A percentile compares a stretch with the other conserved stretches of the same genome.
These are phyloP conservation scores for Perithous albicinctus DNA, from an alignment of 2,888 invertebrate species.

Conservation along the genomic window DNA sequence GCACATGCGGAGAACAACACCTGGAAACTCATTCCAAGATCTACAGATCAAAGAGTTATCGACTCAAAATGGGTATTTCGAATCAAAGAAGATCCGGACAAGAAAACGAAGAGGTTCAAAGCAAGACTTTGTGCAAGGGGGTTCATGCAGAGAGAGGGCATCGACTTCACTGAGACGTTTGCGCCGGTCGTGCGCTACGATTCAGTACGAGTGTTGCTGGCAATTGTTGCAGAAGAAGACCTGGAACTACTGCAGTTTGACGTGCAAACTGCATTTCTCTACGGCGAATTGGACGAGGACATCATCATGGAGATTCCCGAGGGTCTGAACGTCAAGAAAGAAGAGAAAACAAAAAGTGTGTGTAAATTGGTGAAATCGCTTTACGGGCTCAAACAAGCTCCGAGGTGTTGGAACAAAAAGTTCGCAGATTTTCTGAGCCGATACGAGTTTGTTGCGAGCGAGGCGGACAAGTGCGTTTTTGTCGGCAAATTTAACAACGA, in stretches of 20 bases:
- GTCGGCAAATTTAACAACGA: slow-evolving; percentile 40
- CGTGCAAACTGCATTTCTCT: too few relatives aligned
- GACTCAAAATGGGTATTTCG: too few relatives aligned
- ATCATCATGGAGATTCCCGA: slow-evolving; percentile 39
- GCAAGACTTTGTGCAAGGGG: too few relatives aligned
- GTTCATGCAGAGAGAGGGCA: slow-evolving; percentile 49
- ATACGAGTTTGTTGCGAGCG: slow-evolving; percentile 61
- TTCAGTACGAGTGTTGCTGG: slow-evolving; percentile 31
- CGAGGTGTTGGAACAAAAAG: slow-evolving; percentile 27
- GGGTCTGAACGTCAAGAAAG: slow-evolving; percentile 51
- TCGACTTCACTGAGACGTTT: slow-evolving; percentile 58
- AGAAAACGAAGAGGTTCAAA: too few relatives aligned
- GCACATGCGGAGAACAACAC: slow-evolving; percentile 53
- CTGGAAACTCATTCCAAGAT: slow-evolving; percentile 44
- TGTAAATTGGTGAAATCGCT: slow-evolving; percentile 26
- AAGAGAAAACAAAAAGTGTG: not conserved
- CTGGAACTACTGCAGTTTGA: slow-evolving; percentile 33
- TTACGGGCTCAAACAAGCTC: slow-evolving; percentile 22
- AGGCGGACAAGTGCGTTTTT: slow-evolving; percentile 70
- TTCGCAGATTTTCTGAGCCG: slow-evolving; percentile 59
- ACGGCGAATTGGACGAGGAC: slow-evolving; percentile 9
- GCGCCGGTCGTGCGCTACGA: too few relatives aligned
- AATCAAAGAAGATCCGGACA: too few relatives aligned
- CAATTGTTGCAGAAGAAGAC: slow-evolving; percentile 2
- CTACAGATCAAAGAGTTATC: not conserved